These are phyloP conservation scores for Cybosia mesomella DNA, from an alignment of 2,888 invertebrate species.

Conservation along the genomic window DNA sequence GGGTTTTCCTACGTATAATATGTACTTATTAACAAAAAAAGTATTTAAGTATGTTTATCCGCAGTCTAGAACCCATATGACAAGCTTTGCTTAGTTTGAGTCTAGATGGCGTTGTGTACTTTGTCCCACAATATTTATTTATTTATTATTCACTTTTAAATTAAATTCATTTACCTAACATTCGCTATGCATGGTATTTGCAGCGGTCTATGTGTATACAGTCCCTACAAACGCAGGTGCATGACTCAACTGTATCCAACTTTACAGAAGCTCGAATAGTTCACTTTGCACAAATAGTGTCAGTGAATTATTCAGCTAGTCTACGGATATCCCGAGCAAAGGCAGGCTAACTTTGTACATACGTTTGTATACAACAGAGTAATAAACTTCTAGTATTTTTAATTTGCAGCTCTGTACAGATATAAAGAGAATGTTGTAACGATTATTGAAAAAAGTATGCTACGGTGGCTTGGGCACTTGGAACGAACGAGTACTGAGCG, in stretches of 20 bases:
- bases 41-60: too few species aligned
- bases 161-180: neutral
- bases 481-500: too few species aligned
- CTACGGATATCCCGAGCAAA: conserved; percentile 26
- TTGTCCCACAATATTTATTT: too few species aligned
- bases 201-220: conserved; percentile 1
- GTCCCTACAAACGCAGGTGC: conserved; percentile 18
- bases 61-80: too few species aligned
- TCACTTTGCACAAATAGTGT: conserved; percentile 45
- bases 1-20: too few species aligned
- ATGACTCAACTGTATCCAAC: conserved; percentile 22
- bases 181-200: conserved; percentile 1
- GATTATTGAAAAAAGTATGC: too few species aligned
- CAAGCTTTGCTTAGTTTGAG: too few species aligned
- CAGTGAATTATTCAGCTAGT: conserved; percentile 46
- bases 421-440: neutral
- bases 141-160: neutral
- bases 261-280: conserved; percentile 34
- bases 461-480: too few species aligned
- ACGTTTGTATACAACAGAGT: conserved; percentile 36
- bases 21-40: too few species aligned
- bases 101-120: too few species aligned
- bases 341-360: conserved; percentile 39
- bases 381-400: conserved; percentile 16
- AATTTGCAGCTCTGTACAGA: neutral